phyloP scores from a whole-genome alignment of 2,113 vertebrate genomes.

The Mormyrus iriodes region DNA sequence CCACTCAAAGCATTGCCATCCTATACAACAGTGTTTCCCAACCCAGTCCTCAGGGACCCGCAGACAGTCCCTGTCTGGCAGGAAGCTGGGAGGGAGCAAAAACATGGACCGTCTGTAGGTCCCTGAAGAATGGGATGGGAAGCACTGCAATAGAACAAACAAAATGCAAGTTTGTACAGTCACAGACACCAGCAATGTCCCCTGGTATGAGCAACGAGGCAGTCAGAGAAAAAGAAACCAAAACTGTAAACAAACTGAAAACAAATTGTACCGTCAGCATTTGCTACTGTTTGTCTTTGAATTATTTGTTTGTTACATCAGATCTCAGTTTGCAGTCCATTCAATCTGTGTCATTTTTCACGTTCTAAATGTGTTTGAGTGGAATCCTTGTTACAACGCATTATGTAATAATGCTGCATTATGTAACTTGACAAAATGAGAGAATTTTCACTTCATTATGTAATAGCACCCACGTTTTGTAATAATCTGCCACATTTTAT shows the following conservation, averaged over 20 bases:
- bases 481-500: not conserved
- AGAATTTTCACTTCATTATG: not conserved
- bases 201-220: not conserved
- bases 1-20: not conserved
- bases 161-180: not conserved
- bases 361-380: not conserved
- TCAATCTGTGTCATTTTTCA: not conserved
- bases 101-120: not conserved
- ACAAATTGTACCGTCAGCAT: not conserved
- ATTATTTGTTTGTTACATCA: not conserved
- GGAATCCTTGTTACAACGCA: not conserved
- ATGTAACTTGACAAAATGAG: not conserved
- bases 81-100: not conserved
- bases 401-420: not conserved
- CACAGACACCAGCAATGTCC: not conserved
- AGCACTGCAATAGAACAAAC: not conserved
- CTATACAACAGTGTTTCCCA: not conserved
- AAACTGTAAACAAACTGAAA: too few species aligned
- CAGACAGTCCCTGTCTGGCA: not conserved
- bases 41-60: not conserved
- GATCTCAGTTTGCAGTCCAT: not conserved
- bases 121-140: not conserved
- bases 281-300: not conserved
- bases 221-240: not conserved
- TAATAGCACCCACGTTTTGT: not conserved